Percentiles rank a stretch among this genome's conserved stretches.
Evolutionary conservation across 2,888 invertebrate genomes (phyloP).

Genomic region (Exocentrus adspersus): DNA sequence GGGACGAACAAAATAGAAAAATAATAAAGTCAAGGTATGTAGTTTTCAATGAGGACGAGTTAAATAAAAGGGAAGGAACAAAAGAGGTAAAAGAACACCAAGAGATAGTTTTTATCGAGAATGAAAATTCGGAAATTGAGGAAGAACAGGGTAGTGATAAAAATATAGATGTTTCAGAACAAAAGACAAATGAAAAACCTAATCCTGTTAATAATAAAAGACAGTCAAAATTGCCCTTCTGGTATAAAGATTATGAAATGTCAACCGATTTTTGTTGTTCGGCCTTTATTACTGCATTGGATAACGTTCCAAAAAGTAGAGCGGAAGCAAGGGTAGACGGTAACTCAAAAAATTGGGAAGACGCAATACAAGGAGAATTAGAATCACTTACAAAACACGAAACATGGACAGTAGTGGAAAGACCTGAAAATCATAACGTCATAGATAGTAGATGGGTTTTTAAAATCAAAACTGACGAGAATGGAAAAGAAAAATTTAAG

Average conservation of each 20-base stretch:
- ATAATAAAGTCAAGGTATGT: conserved; percentile 30
- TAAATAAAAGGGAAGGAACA: background rate
- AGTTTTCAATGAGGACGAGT: conserved; percentile 34
- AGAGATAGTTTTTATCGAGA: background rate
- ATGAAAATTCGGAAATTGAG: background rate
- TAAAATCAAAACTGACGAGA: background rate
- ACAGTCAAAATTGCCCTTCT: background rate
- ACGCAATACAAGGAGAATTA: conserved; percentile 9
- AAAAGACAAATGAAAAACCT: background rate
- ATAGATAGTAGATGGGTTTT: conserved; percentile 15
- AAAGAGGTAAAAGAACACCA: background rate
- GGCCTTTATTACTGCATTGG: no score
- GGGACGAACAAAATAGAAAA: conserved; percentile 47
- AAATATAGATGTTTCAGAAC: background rate
- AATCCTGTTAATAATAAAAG: background rate
- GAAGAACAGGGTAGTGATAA: background rate
- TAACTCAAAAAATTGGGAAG: background rate
- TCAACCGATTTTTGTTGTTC: no score
- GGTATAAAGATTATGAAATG: background rate
- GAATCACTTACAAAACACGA: background rate
- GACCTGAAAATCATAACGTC: background rate
- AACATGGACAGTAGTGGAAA: conserved; percentile 1
- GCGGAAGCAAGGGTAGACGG: background rate
- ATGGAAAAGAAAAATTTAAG: background rate
- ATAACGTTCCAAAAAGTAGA: no score